phyloP scores from a whole-genome alignment of 2,113 vertebrate genomes.

The Hipposideros armiger region DNA sequence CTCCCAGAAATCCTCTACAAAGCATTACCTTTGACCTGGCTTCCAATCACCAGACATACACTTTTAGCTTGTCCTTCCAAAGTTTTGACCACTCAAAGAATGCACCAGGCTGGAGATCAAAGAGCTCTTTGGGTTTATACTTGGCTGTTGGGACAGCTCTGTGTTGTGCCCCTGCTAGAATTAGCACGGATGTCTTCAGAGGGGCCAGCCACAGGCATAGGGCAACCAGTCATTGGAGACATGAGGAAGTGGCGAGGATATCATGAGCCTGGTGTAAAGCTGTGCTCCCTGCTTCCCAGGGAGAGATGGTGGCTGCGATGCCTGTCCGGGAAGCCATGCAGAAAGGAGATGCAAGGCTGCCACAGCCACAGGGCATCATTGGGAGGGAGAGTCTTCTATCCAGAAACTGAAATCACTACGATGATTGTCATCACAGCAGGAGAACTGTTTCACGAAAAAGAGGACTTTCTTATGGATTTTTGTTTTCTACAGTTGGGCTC shows the following conservation, averaged over 20 bases:
- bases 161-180: conserved; percentile 64
- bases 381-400: not conserved
- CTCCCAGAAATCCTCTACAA: conserved; percentile 59
- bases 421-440: not conserved
- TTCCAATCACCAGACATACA: conserved; percentile 48
- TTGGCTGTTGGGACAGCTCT: conserved; percentile 59
- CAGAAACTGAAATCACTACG: not conserved
- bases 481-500: not conserved
- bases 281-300: not conserved
- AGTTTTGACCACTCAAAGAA: conserved; percentile 76
- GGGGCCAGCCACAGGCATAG: conserved; percentile 54
- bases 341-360: not conserved
- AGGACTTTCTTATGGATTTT: not conserved
- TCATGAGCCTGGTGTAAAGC: not conserved
- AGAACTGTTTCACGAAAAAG: not conserved
- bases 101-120: conserved; percentile 80
- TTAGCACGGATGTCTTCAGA: conserved; percentile 58
- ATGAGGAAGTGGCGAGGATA: not conserved
- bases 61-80: conserved; percentile 71
- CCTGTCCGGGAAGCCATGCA: not conserved
- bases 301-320: not conserved
- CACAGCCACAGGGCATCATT: not conserved
- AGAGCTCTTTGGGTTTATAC: conserved; percentile 63
- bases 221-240: not conserved
- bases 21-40: conserved; percentile 70